A percentile compares a stretch with the other conserved stretches of the same genome.
Evolutionary conservation across 2,113 vertebrate genomes (phyloP).

Genomic region (Stegastes partitus): DNA sequence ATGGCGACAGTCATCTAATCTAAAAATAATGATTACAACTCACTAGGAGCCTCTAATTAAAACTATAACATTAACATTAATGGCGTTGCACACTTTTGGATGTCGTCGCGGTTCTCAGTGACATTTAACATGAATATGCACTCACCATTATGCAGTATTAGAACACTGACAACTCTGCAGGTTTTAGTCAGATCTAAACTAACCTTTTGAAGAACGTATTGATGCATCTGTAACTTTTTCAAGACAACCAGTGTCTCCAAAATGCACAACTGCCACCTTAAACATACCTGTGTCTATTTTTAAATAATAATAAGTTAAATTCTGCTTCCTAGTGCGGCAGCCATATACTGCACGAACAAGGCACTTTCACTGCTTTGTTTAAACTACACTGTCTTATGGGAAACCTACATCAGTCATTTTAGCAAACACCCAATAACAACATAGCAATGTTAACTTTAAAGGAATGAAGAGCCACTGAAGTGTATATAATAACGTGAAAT

Average conservation of each 20-base stretch:
- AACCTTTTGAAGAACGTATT: not conserved
- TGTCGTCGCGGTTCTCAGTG: not conserved
- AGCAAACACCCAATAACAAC: too few relatives aligned
- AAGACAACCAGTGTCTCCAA: not conserved
- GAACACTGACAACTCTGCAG: not conserved
- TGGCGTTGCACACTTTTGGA: not conserved
- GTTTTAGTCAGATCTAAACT: not conserved
- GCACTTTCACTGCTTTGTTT: too few relatives aligned
- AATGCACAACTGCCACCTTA: too few relatives aligned
- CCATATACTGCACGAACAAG: too few relatives aligned
- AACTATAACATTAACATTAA: not conserved
- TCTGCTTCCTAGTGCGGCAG: too few relatives aligned
- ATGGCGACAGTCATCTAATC: not conserved
- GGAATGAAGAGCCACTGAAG: too few relatives aligned
- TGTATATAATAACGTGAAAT: too few relatives aligned
- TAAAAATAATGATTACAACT: slow-evolving; percentile 4
- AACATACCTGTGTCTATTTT: too few relatives aligned
- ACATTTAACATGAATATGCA: slow-evolving; percentile 2
- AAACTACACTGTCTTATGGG: too few relatives aligned
- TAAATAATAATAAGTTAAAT: too few relatives aligned
- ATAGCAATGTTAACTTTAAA: too few relatives aligned
- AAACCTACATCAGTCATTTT: too few relatives aligned
- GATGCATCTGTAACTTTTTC: not conserved
- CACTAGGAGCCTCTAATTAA: not conserved
- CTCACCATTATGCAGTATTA: not conserved